These are phyloP conservation scores for Phodopus roborovskii DNA, from an alignment of 2,113 vertebrate species.

Conservation along the genomic window DNA sequence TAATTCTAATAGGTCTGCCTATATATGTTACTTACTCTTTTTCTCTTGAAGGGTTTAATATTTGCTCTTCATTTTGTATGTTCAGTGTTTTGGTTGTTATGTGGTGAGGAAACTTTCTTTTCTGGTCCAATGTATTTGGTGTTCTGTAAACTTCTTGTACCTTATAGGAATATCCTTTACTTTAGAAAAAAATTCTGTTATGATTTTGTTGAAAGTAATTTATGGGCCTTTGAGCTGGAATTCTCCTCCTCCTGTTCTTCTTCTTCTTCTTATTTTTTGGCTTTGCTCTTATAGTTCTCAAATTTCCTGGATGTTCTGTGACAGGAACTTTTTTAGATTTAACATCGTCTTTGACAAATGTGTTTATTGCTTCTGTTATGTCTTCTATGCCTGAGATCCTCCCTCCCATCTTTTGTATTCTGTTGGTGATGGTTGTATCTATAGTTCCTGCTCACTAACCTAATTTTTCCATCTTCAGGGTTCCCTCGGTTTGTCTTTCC, in stretches of 20 bases:
- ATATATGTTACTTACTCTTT: neutral
- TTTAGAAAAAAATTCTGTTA: neutral
- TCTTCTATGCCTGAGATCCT: neutral
- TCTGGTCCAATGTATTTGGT: neutral
- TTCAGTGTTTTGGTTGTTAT: neutral
- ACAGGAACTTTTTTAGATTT: neutral
- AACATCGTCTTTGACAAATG: neutral
- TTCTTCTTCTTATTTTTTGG: neutral
- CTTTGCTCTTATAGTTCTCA: neutral
- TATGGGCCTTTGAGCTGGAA: neutral
- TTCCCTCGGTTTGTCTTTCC: neutral
- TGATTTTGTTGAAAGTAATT: neutral
- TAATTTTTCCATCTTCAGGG: neutral
- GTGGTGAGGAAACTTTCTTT: neutral
- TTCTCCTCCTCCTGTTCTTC: neutral
- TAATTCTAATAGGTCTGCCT: neutral
- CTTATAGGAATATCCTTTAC: neutral
- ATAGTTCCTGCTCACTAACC: neutral
- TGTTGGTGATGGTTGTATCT: neutral
- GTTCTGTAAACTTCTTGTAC: neutral
- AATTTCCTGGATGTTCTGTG: neutral
- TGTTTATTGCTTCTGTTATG: neutral
- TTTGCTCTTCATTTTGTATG: neutral
- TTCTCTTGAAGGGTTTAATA: neutral
- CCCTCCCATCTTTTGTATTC: neutral